phyloP scores from a whole-genome alignment of 2,113 vertebrate genomes.

The Saguinus imperator region DNA sequence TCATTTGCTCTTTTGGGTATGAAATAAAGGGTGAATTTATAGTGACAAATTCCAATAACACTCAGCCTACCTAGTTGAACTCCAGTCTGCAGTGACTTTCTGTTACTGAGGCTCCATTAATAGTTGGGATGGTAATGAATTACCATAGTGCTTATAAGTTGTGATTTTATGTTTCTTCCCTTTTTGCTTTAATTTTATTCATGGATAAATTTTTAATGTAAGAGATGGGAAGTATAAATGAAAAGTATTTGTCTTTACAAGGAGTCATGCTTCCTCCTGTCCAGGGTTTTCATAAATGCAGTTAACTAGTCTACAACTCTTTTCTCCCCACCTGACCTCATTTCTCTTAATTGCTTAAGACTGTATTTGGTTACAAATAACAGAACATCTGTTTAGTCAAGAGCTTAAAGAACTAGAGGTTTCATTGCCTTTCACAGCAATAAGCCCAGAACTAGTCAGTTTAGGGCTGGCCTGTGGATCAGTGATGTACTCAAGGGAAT shows the following conservation, averaged over 20 bases:
- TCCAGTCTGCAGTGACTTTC: background rate
- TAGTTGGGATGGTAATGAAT: background rate
- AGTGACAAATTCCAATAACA: background rate
- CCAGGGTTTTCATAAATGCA: background rate
- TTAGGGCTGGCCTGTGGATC: background rate
- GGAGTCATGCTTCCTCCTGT: background rate
- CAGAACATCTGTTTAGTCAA: background rate
- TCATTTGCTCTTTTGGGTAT: background rate
- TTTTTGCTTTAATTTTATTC: slow-evolving; percentile 42
- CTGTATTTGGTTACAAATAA: background rate
- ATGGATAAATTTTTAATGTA: slow-evolving; percentile 38
- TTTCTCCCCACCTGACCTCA: background rate
- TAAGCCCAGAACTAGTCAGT: background rate
- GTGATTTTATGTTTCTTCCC: background rate
- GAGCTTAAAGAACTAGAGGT: background rate
- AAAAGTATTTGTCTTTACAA: background rate
- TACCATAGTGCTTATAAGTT: background rate
- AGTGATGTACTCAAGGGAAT: background rate
- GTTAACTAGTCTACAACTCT: background rate
- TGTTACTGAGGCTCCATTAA: background rate
- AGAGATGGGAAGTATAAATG: slow-evolving; percentile 1
- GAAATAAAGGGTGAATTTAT: background rate
- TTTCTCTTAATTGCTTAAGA: background rate
- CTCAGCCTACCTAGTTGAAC: background rate
- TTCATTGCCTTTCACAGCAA: background rate